Conservation (phyloP, 2,797 vertebrate species). For the Threskiornis aethiopicus region DNA sequence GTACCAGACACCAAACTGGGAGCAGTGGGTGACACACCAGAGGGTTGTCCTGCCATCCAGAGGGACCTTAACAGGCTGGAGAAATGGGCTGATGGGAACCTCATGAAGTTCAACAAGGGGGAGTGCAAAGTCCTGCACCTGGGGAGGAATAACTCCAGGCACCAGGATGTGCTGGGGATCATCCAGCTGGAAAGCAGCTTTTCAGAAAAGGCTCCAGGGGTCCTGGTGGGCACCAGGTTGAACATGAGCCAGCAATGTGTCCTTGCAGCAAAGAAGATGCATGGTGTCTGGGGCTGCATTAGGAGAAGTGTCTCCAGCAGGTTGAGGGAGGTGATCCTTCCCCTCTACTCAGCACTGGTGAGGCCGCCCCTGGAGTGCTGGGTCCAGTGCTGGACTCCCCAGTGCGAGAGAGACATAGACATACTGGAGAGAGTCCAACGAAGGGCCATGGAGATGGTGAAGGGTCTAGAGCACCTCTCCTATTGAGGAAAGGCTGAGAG, state of each 20-base stretch:
- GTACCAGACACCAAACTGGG: neutral
- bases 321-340: neutral
- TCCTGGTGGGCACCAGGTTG: neutral
- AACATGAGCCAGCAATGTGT: neutral
- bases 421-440: neutral
- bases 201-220: neutral
- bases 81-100: neutral
- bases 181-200: neutral
- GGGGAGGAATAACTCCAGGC: neutral
- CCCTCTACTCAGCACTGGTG: neutral
- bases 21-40: neutral
- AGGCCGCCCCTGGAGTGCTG: neutral
- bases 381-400: neutral
- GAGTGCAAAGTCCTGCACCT: neutral
- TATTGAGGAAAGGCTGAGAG: fast-evolving
- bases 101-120: neutral
- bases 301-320: neutral
- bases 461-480: neutral
- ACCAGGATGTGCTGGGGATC: neutral
- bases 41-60: neutral
- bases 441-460: neutral
- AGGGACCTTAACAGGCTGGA: neutral
- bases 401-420: neutral
- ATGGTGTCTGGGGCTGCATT: neutral
- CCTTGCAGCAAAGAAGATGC: neutral